Percentiles rank a stretch among this genome's conserved stretches.
These are phyloP conservation scores for Colaptes auratus DNA, from an alignment of 2,113 vertebrate genomes.

Conservation along the genomic window DNA sequence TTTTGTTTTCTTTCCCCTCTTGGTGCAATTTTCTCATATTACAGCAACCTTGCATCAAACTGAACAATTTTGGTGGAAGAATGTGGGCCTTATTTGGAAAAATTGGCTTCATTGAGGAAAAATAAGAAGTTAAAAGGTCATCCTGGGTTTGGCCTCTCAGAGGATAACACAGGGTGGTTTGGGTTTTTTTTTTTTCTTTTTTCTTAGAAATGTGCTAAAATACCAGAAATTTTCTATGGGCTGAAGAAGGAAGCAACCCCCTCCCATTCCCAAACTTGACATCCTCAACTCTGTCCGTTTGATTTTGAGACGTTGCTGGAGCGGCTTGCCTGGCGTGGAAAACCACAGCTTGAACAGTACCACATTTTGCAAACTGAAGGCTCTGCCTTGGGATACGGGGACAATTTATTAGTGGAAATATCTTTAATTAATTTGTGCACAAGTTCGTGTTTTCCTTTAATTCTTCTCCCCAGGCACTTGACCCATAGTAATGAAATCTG, in stretches of 20 bases:
- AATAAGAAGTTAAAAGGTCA: conserved; percentile 32
- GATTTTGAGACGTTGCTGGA: conserved; percentile 74
- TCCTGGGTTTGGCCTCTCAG: background rate
- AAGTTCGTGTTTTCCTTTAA: conserved; percentile 81
- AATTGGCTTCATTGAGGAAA: conserved; percentile 33
- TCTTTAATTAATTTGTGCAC: conserved; percentile 83
- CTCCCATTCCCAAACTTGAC: conserved; percentile 6
- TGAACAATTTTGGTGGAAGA: conserved; percentile 25
- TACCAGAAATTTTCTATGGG: conserved; percentile 38
- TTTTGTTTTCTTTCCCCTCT: conserved; percentile 11
- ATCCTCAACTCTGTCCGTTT: conserved; percentile 49
- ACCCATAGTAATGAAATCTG: conserved; percentile 78
- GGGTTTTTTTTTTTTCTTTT: background rate
- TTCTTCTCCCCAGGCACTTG: conserved; percentile 80
- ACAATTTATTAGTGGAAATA: conserved; percentile 83
- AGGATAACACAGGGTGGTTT: background rate
- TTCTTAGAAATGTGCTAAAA: conserved; percentile 48
- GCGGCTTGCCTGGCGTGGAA: conserved; percentile 52
- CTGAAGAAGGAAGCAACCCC: background rate
- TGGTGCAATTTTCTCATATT: conserved; percentile 36
- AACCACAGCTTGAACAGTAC: conserved; percentile 76
- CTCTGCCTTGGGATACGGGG: conserved; percentile 76
- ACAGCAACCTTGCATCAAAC: conserved; percentile 41
- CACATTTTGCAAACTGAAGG: conserved; percentile 73
- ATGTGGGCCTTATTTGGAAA: conserved; percentile 34